Evolutionary conservation across 2,888 invertebrate species (phyloP).

Genomic region (Yponomeuta sedellus): DNA sequence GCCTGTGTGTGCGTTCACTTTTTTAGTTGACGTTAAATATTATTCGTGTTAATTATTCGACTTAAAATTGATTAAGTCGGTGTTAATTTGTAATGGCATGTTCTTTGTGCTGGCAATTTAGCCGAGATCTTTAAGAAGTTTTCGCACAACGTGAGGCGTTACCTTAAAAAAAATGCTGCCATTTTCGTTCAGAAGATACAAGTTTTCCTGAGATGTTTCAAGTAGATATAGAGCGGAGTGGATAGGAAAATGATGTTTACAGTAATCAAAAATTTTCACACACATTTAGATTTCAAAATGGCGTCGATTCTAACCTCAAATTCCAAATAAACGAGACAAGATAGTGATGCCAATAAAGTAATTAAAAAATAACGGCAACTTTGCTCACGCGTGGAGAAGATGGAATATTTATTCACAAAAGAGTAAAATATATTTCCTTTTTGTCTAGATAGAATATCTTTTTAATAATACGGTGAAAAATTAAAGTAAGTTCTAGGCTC

Average conservation of each 20-base stretch:
- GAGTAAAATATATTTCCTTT: conserved; percentile 44
- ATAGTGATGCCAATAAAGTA: conserved; percentile 42
- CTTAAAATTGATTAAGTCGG: no score
- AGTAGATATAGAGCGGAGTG: not conserved
- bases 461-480: not conserved
- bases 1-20: not conserved
- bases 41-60: not conserved
- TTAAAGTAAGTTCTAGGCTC: not conserved
- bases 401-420: conserved; percentile 39
- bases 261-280: not conserved
- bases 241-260: not conserved
- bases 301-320: conserved; percentile 39
- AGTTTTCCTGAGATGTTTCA: not conserved
- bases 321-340: conserved; percentile 44
- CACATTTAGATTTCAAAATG: conserved; percentile 23
- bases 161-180: not conserved
- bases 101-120: no score
- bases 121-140: no score
- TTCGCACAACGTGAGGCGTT: not conserved
- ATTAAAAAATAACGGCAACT: conserved; percentile 34
- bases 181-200: not conserved
- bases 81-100: no score
- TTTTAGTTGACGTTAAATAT: not conserved
- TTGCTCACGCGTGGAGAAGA: conserved; percentile 41
- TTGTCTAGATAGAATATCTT: not conserved